A percentile compares a stretch with the other conserved stretches of the same genome.
phyloP scores from a whole-genome alignment of 2,797 vertebrate species.

The Sus cebifrons region DNA sequence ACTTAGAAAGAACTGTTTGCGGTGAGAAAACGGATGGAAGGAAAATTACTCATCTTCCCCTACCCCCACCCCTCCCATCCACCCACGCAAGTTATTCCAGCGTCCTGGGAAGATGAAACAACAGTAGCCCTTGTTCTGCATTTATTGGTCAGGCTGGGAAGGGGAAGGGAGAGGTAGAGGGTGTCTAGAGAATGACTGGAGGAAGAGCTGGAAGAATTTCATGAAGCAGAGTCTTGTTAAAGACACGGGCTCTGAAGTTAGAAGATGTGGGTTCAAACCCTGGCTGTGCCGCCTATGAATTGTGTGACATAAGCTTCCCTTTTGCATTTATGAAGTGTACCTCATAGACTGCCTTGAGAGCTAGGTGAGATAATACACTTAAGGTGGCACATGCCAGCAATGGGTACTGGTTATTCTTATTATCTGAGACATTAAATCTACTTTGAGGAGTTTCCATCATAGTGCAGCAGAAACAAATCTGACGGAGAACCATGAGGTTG shows the following conservation, averaged over 20 bases:
- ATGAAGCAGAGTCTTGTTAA: neutral
- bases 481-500: too few species aligned
- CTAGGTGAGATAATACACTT: neutral
- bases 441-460: neutral
- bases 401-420: neutral
- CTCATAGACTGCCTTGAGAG: neutral
- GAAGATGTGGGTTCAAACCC: neutral
- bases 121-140: neutral
- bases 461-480: too few species aligned
- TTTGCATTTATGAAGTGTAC: neutral
- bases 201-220: neutral
- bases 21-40: constrained; percentile 18
- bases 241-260: constrained; percentile 12
- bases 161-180: neutral
- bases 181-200: neutral
- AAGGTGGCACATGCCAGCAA: neutral
- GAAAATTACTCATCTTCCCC: neutral
- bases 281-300: neutral
- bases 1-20: neutral
- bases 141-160: neutral
- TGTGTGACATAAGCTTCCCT: neutral
- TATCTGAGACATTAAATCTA: neutral
- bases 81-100: neutral
- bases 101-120: neutral
- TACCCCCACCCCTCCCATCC: neutral